phyloP scores from a whole-genome alignment of 1,140 invertebrate genomes.

The Pogonognathellus flavescens region DNA sequence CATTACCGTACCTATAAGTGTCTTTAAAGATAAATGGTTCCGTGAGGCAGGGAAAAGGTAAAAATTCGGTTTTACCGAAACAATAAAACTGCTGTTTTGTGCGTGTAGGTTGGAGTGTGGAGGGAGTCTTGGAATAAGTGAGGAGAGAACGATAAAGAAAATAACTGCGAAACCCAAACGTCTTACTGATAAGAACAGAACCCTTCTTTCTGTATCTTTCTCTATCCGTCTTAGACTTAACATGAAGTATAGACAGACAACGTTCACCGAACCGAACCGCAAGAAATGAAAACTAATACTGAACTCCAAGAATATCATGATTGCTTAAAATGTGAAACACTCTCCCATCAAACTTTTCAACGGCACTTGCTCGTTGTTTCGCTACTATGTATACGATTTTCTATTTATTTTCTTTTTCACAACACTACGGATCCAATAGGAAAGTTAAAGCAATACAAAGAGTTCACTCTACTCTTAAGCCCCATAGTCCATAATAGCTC shows the following conservation, averaged over 20 bases:
- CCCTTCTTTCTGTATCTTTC: too few relatives aligned
- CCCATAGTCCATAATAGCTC: too few relatives aligned
- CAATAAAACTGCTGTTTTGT: neutral
- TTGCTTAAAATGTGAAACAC: neutral
- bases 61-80: neutral
- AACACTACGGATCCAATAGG: neutral
- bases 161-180: neutral
- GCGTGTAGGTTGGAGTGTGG: too few relatives aligned
- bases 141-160: slow-evolving; percentile 7
- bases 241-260: neutral
- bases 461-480: neutral
- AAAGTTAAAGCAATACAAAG: neutral
- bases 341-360: slow-evolving; percentile 42
- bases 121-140: neutral
- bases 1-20: neutral
- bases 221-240: too few relatives aligned
- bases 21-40: neutral
- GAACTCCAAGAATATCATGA: neutral
- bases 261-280: neutral
- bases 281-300: neutral
- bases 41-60: neutral
- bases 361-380: neutral
- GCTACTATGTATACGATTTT: neutral
- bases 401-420: slow-evolving; percentile 28
- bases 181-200: neutral